Conservation (phyloP, 2,113 vertebrate genomes). For the Serinus canaria region DNA sequence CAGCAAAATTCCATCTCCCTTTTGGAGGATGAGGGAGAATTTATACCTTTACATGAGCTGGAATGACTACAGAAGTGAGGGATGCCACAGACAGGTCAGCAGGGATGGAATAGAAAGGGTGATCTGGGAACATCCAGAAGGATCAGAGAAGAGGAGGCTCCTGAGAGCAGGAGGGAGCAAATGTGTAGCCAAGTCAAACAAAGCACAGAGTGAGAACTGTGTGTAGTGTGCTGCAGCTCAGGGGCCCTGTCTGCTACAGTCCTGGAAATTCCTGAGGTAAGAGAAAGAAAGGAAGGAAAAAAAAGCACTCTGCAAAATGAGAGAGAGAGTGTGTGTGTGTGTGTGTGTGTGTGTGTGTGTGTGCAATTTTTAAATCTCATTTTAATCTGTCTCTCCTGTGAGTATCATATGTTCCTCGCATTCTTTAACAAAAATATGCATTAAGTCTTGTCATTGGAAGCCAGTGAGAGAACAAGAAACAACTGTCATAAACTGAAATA, state of each 20-base stretch:
- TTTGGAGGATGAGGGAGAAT: not conserved
- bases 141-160: not conserved
- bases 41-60: not conserved
- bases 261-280: not conserved
- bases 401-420: not conserved
- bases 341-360: too few relatives aligned
- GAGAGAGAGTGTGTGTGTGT: too few relatives aligned
- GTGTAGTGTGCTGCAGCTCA: not conserved
- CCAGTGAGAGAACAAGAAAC: not conserved
- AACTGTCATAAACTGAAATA: not conserved
- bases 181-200: not conserved
- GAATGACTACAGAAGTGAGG: not conserved
- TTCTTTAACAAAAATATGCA: not conserved
- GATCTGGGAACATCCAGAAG: not conserved
- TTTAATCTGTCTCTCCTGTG: not conserved
- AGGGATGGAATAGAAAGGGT: not conserved
- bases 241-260: not conserved
- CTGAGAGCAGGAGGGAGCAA: not conserved
- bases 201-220: not conserved
- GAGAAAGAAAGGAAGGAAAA: not conserved
- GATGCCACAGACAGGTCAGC: not conserved
- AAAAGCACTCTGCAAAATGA: not conserved
- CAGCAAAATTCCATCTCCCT: not conserved
- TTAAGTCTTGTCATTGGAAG: not conserved
- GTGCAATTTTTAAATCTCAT: not conserved